These are phyloP conservation scores for Drosophila yakuba DNA, from an alignment of 1,140 invertebrate genomes.

Conservation along the genomic window DNA sequence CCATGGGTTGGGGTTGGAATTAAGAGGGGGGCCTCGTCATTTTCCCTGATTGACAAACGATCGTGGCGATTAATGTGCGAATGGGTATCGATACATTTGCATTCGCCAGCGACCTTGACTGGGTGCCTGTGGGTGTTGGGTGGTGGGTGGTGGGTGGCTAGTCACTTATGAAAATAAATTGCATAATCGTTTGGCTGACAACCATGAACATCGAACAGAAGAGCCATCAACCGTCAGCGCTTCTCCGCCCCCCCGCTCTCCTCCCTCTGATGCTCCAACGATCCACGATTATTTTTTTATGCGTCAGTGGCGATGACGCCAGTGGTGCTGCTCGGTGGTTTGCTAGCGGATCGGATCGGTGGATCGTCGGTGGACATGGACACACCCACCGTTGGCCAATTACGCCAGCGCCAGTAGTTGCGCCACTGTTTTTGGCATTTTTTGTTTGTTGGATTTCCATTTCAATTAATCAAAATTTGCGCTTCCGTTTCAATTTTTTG, in stretches of 20 bases:
- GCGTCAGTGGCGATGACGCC: constrained; percentile 74
- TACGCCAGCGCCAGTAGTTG: constrained; percentile 30
- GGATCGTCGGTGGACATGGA: constrained; percentile 42
- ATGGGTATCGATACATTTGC: constrained; percentile 42
- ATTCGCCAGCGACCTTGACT: constrained; percentile 27
- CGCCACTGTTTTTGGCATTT: constrained; percentile 8
- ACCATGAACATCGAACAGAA: constrained; percentile 56
- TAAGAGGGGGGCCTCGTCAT: background rate
- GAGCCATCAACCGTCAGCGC: background rate
- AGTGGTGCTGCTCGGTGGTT: constrained; percentile 36
- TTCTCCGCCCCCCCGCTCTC: background rate
- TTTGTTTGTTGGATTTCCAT: constrained; percentile 47
- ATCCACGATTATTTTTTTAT: constrained; percentile 32
- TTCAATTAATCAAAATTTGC: constrained; percentile 74
- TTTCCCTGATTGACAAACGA: constrained; percentile 45
- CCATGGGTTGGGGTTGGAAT: background rate
- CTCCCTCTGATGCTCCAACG: too few relatives aligned
- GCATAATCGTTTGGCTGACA: constrained; percentile 71
- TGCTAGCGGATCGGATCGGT: background rate
- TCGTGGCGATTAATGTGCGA: constrained; percentile 23
- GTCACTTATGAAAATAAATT: constrained; percentile 54
- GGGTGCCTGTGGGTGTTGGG: background rate
- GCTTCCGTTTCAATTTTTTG: constrained; percentile 61
- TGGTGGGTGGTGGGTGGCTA: constrained; percentile 1
- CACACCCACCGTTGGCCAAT: constrained; percentile 49